Conservation (phyloP, 2,888 invertebrate species). For the Plemyria rubiginata region DNA sequence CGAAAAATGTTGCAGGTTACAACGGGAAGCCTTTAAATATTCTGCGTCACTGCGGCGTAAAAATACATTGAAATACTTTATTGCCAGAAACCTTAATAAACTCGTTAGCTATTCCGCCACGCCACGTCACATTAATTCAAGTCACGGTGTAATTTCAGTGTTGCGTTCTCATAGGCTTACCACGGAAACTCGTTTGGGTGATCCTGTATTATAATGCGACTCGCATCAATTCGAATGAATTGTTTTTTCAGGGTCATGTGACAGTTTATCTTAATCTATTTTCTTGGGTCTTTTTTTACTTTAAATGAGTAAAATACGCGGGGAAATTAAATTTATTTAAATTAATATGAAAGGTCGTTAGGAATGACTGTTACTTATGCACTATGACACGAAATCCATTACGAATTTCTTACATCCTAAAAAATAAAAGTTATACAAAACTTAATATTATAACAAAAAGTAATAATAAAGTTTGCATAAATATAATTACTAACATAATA, state of each 20-base stretch:
- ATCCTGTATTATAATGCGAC: constrained; percentile 17
- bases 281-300: too few species aligned
- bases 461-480: too few species aligned
- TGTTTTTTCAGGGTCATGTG: constrained; percentile 13
- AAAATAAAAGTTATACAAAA: too few species aligned
- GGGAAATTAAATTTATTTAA: too few species aligned
- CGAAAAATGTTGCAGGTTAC: constrained; percentile 27
- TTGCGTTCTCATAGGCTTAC: constrained; percentile 31
- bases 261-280: neutral
- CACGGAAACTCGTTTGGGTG: constrained; percentile 31
- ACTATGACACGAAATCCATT: too few species aligned
- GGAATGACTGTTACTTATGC: too few species aligned
- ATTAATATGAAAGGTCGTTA: too few species aligned
- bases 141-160: constrained; percentile 41
- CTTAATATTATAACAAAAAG: too few species aligned
- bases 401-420: too few species aligned
- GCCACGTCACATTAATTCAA: constrained; percentile 42
- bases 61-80: constrained; percentile 39
- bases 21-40: constrained; percentile 20
- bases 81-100: constrained; percentile 40
- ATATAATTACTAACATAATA: too few species aligned
- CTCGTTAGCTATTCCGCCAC: constrained; percentile 42
- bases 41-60: constrained; percentile 24
- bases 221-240: constrained; percentile 18
- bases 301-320: too few species aligned